A percentile compares a stretch with the other conserved stretches of the same genome.
These are phyloP conservation scores for Telmatochromis sp. DNA, from an alignment of 2,113 vertebrate species.

Conservation along the genomic window DNA sequence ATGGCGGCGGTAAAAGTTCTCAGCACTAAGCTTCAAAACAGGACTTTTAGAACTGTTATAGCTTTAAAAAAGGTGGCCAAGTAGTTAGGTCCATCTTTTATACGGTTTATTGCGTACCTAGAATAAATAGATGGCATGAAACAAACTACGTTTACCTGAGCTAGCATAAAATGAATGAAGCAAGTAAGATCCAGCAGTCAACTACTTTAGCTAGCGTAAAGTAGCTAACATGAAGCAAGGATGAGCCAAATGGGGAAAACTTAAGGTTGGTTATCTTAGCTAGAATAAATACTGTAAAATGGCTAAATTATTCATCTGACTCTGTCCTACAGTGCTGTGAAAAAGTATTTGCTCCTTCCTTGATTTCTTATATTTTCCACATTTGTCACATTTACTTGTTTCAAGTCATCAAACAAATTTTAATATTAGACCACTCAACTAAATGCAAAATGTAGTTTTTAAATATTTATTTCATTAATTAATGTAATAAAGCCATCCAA, in stretches of 20 bases:
- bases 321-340: neutral
- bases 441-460: neutral
- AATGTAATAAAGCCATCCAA: neutral
- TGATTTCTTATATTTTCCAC: neutral
- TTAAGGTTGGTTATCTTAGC: neutral
- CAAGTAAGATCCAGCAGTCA: neutral
- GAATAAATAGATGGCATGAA: neutral
- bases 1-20: neutral
- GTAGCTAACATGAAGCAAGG: neutral
- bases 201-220: neutral
- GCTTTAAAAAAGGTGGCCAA: neutral
- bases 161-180: neutral
- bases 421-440: neutral
- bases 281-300: neutral
- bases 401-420: neutral
- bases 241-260: neutral
- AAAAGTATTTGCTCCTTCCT: neutral
- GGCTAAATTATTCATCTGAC: neutral
- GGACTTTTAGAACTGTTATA: neutral
- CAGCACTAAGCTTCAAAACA: neutral
- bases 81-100: neutral
- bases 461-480: accelerated
- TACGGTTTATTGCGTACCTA: accelerated
- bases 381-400: neutral
- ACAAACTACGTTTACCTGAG: neutral